A percentile compares a stretch with the other conserved stretches of the same genome.
Conservation (phyloP, 2,888 invertebrate species). For the Scaptomyza flava region DNA sequence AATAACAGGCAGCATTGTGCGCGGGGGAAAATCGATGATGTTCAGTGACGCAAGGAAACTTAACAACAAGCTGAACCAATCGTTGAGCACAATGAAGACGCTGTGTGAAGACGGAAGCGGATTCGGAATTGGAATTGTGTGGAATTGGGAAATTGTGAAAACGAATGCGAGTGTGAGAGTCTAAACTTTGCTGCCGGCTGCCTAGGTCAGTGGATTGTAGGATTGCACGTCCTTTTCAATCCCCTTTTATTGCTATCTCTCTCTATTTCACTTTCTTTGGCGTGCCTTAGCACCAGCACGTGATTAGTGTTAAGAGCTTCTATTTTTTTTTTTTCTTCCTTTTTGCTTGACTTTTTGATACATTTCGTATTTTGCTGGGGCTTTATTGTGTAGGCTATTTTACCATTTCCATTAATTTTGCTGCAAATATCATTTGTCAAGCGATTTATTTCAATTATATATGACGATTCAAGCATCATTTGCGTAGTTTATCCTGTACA, state of each 20-base stretch:
- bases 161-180: slow-evolving; percentile 11
- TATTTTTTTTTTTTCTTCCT: slow-evolving; percentile 3
- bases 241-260: background rate
- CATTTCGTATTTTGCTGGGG: slow-evolving; percentile 20
- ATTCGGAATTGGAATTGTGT: slow-evolving; percentile 43
- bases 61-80: slow-evolving; percentile 47
- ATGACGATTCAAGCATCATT: slow-evolving; percentile 29
- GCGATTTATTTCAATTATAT: slow-evolving; percentile 79
- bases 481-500: background rate
- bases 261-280: background rate
- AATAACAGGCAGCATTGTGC: slow-evolving; percentile 14
- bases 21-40: slow-evolving; percentile 54
- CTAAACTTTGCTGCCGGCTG: slow-evolving; percentile 28
- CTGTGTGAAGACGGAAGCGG: slow-evolving; percentile 65
- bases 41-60: slow-evolving; percentile 51
- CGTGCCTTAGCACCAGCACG: slow-evolving; percentile 20
- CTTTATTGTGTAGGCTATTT: slow-evolving; percentile 34
- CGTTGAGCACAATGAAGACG: slow-evolving; percentile 43
- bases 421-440: slow-evolving; percentile 66
- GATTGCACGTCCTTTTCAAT: slow-evolving; percentile 11
- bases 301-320: slow-evolving; percentile 70
- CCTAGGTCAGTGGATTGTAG: slow-evolving; percentile 16
- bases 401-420: slow-evolving; percentile 22
- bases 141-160: slow-evolving; percentile 31
- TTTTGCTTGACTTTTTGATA: slow-evolving; percentile 23